These are phyloP conservation scores for Paraplagusia blochii DNA, from an alignment of 2,113 vertebrate genomes.

Conservation along the genomic window DNA sequence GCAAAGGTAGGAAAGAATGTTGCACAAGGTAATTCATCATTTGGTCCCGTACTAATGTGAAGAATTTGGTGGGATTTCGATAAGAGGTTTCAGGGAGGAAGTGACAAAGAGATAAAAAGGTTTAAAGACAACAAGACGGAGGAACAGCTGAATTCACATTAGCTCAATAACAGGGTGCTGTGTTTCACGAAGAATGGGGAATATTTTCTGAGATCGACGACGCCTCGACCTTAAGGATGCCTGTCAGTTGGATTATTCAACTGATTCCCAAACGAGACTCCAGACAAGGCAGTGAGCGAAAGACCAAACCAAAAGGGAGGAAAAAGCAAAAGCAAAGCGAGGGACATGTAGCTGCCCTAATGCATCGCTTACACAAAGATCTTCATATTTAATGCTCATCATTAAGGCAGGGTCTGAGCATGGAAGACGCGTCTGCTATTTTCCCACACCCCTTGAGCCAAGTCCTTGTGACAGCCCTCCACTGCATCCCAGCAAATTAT, in stretches of 20 bases:
- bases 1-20: constrained; percentile 52
- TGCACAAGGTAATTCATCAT: constrained; percentile 38
- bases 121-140: constrained; percentile 23
- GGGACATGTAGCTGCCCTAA: constrained; percentile 54
- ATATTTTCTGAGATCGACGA: constrained; percentile 53
- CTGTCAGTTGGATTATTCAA: constrained; percentile 66
- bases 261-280: constrained; percentile 63
- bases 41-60: not conserved
- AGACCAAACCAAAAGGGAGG: constrained; percentile 36
- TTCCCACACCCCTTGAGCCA: constrained; percentile 80
- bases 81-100: constrained; percentile 19
- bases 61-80: constrained; percentile 1
- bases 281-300: constrained; percentile 39
- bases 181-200: constrained; percentile 63
- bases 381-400: constrained; percentile 79
- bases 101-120: constrained; percentile 10
- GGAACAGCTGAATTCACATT: constrained; percentile 16
- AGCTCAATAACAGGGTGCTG: constrained; percentile 37
- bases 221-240: constrained; percentile 62
- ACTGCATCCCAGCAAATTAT: constrained; percentile 79
- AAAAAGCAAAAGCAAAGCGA: constrained; percentile 42
- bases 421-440: constrained; percentile 76
- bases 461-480: constrained; percentile 80
- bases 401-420: constrained; percentile 71
- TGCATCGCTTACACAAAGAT: constrained; percentile 71